Conservation (phyloP, 2,888 invertebrate species). For the Metallyticus violacea region DNA sequence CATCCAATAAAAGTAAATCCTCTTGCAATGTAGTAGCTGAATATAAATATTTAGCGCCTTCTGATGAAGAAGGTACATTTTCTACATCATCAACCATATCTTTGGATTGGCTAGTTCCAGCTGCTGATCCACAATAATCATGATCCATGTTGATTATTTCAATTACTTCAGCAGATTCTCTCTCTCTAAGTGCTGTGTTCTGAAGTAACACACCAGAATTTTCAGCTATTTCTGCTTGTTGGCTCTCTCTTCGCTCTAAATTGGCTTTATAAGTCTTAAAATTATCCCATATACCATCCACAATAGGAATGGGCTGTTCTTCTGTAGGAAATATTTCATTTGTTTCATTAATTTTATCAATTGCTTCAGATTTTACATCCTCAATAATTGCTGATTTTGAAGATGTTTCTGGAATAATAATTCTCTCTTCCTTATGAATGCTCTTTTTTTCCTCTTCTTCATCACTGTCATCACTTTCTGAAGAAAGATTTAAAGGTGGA, state of each 20-base stretch:
- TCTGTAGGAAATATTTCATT: neutral
- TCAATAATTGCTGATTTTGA: neutral
- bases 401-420: conserved; percentile 36
- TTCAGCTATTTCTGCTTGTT: conserved; percentile 6
- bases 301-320: conserved; percentile 57
- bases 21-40: neutral
- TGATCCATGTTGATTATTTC: conserved; percentile 58
- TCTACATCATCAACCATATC: neutral
- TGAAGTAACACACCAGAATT: neutral
- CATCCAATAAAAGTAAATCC: conserved; percentile 8
- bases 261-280: conserved; percentile 72
- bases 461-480: conserved; percentile 73
- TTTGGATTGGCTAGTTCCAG: neutral
- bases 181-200: neutral
- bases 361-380: conserved; percentile 4
- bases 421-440: neutral
- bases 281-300: conserved; percentile 74
- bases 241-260: conserved; percentile 54
- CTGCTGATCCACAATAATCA: conserved; percentile 62
- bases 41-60: too few relatives aligned
- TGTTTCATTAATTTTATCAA: neutral
- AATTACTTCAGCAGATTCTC: neutral
- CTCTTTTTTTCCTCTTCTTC: conserved; percentile 53
- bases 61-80: neutral
- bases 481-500: conserved; percentile 74